phyloP scores from a whole-genome alignment of 2,113 vertebrate species.

The Lamprologus speciosus region DNA sequence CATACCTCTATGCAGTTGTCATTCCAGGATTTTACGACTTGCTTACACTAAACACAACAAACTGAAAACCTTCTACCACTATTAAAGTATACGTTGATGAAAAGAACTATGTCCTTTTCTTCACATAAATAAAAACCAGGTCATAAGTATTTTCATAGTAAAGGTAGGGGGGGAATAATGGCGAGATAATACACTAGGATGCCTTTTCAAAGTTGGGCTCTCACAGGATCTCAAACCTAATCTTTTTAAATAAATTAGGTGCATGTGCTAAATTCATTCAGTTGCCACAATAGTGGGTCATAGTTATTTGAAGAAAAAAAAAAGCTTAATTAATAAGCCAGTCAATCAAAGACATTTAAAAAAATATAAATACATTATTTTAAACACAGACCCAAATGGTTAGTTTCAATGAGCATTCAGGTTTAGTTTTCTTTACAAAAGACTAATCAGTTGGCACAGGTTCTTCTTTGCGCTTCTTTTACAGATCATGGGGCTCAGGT shows the following conservation, averaged over 20 bases:
- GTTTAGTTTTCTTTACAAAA: neutral
- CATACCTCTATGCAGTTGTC: neutral
- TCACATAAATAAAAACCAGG: neutral
- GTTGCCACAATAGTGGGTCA: neutral
- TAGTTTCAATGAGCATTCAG: neutral
- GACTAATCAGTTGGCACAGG: neutral
- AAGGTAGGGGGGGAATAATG: neutral
- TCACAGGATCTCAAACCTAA: neutral
- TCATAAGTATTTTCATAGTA: neutral
- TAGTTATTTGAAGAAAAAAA: neutral
- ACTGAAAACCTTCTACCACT: neutral
- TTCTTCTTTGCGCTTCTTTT: neutral
- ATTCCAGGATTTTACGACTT: neutral
- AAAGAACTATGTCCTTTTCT: neutral
- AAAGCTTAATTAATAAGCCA: neutral
- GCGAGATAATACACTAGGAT: neutral
- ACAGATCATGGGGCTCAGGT: constrained; percentile 10
- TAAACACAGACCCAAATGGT: neutral
- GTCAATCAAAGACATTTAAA: neutral
- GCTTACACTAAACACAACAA: neutral
- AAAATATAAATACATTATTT: neutral
- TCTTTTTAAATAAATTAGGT: neutral
- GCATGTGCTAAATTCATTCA: neutral
- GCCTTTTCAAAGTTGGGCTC: neutral
- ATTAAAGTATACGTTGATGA: neutral